phyloP scores from a whole-genome alignment of 2,797 vertebrate species.

The Eulemur coronatus region DNA sequence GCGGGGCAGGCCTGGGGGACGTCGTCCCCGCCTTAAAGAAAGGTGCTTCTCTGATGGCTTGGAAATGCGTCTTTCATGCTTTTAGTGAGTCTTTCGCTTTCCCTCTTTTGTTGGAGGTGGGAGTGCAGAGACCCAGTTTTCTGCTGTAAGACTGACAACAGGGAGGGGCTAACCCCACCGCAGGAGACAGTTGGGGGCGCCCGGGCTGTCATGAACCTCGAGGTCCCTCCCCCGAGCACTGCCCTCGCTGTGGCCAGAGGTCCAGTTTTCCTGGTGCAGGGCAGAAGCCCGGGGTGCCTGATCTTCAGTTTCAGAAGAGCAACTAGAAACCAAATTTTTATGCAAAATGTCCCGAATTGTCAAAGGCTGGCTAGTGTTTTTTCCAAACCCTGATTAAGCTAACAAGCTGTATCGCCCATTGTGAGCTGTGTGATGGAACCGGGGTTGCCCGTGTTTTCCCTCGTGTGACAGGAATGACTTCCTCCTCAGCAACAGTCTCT shows the following conservation, averaged over 20 bases:
- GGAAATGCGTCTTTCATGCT: neutral
- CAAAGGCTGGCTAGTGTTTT: neutral
- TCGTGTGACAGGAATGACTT: accelerated
- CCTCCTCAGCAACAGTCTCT: accelerated
- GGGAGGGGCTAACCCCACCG: neutral
- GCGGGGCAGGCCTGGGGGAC: neutral
- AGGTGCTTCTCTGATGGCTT: accelerated
- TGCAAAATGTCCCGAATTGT: neutral
- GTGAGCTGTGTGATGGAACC: accelerated
- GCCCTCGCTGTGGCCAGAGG: accelerated
- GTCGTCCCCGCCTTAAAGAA: neutral
- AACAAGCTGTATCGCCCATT: accelerated
- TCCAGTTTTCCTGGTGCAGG: accelerated
- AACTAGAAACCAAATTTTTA: neutral
- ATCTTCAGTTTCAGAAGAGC: neutral
- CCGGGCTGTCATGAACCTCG: no score
- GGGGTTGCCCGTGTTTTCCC: accelerated
- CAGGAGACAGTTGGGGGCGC: no score
- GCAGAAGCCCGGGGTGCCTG: neutral
- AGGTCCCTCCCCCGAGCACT: neutral
- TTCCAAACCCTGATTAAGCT: neutral
- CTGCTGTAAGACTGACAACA: neutral
- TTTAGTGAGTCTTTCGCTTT: neutral
- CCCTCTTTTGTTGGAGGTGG: neutral
- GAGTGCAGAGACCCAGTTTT: neutral